Conservation (phyloP, 2,888 invertebrate genomes). For the Drosophila prolongata region DNA sequence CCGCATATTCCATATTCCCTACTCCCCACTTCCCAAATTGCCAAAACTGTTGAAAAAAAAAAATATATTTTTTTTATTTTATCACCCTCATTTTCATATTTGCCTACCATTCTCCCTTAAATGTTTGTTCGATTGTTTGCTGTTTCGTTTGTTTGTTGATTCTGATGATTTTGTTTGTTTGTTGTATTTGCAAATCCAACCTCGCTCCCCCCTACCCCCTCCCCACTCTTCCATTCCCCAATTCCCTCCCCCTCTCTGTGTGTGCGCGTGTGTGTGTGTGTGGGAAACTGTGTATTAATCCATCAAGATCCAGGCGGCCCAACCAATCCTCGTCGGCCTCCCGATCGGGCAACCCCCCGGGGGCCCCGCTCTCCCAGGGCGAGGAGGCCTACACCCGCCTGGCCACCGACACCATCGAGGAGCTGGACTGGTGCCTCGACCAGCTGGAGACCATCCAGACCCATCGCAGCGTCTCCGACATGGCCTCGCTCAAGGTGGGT, state of each 20-base stretch:
- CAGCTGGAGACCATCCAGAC: slow-evolving; percentile 99
- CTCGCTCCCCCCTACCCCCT: neutral
- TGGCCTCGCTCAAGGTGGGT: slow-evolving; percentile 99
- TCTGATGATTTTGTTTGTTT: slow-evolving; percentile 35
- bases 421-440: slow-evolving; percentile 99
- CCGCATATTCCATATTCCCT: slow-evolving; percentile 3
- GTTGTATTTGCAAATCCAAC: slow-evolving; percentile 17
- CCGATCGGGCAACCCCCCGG: slow-evolving; percentile 25
- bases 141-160: slow-evolving; percentile 21
- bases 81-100: neutral
- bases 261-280: slow-evolving; percentile 53
- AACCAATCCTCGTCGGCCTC: slow-evolving; percentile 82
- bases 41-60: no score
- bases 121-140: slow-evolving; percentile 32
- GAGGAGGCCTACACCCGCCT: slow-evolving; percentile 97
- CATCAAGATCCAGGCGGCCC: slow-evolving; percentile 84
- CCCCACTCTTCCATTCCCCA: slow-evolving; percentile 7
- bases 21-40: neutral
- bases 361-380: slow-evolving; percentile 78
- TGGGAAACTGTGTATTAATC: slow-evolving; percentile 80
- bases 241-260: slow-evolving; percentile 35
- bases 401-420: slow-evolving; percentile 98
- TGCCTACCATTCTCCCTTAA: slow-evolving; percentile 18
- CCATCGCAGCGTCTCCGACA: slow-evolving; percentile 99
- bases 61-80: neutral